phyloP scores from a whole-genome alignment of 2,888 invertebrate genomes.

The Agrotis exclamationis region DNA sequence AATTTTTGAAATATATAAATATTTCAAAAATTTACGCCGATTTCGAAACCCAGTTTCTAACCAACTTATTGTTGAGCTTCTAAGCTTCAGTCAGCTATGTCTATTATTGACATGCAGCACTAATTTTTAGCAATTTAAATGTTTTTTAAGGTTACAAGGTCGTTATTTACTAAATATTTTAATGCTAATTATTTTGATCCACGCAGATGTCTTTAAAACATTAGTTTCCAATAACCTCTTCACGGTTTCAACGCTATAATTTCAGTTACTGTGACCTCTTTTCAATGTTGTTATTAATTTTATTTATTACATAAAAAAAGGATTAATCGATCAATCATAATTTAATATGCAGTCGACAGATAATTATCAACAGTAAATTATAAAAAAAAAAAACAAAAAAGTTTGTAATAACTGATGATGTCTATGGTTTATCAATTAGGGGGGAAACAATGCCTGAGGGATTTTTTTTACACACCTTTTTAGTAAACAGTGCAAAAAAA shows the following conservation, averaged over 20 bases:
- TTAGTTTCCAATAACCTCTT: neutral
- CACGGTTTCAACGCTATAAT: slow-evolving; percentile 32
- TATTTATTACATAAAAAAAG: slow-evolving; percentile 48
- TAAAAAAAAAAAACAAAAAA: slow-evolving; percentile 33
- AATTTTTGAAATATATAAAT: neutral
- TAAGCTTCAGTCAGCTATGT: too few relatives aligned
- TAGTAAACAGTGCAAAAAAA: slow-evolving; percentile 12
- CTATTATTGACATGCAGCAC: too few relatives aligned
- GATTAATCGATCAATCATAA: slow-evolving; percentile 41
- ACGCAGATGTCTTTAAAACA: neutral
- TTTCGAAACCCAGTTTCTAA: too few relatives aligned
- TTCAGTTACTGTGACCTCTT: slow-evolving; percentile 24
- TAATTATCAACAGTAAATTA: slow-evolving; percentile 36
- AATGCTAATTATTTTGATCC: neutral
- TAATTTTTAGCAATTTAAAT: too few relatives aligned
- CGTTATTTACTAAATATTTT: too few relatives aligned
- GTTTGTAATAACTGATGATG: slow-evolving; percentile 24
- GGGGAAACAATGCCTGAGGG: slow-evolving; percentile 26
- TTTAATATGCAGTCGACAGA: slow-evolving; percentile 41
- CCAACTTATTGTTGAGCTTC: neutral
- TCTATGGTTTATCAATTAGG: slow-evolving; percentile 26
- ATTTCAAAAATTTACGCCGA: too few relatives aligned
- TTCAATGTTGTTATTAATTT: slow-evolving; percentile 39
- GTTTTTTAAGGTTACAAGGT: too few relatives aligned
- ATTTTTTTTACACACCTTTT: slow-evolving; percentile 28